Evolutionary conservation across 2,888 invertebrate genomes (phyloP).

Genomic region (Leptinotarsa peninsularis): DNA sequence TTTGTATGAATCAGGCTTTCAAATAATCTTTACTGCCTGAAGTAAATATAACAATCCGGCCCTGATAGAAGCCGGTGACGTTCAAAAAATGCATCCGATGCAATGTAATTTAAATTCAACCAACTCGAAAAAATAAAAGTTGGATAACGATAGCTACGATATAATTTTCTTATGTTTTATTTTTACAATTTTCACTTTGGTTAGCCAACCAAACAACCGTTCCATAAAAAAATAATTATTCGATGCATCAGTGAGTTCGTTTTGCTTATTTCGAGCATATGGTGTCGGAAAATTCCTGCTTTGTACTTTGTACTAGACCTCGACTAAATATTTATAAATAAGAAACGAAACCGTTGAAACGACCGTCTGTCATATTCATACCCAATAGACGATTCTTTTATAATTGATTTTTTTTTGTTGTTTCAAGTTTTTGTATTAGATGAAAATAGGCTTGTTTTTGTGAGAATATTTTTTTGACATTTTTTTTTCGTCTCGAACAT

Average conservation of each 20-base stretch:
- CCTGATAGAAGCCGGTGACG: not conserved
- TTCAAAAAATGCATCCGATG: not conserved
- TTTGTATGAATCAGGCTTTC: no score
- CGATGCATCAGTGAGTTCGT: conserved; percentile 8
- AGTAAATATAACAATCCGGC: not conserved
- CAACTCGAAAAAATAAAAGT: not conserved
- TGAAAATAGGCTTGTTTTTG: no score
- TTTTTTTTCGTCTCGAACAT: no score
- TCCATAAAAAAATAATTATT: conserved; percentile 15
- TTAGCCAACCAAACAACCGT: conserved; percentile 10
- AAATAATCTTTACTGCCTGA: no score
- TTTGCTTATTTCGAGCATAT: conserved; percentile 10
- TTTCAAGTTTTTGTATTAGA: no score
- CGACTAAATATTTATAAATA: conserved; percentile 18
- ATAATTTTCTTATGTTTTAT: conserved; percentile 1
- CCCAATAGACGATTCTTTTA: no score
- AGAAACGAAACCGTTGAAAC: conserved; percentile 1
- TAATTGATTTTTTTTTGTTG: no score
- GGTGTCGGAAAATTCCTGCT: conserved; percentile 1
- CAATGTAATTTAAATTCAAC: not conserved
- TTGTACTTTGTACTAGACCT: conserved; percentile 12
- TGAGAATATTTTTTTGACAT: no score
- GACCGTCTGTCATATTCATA: not conserved
- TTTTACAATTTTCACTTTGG: conserved; percentile 8
- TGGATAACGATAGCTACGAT: not conserved